Evolutionary conservation across 2,888 invertebrate genomes (phyloP), one percentile per base, ranked within the genome.

Genomic region (Microlaimidae sp.): DNA sequence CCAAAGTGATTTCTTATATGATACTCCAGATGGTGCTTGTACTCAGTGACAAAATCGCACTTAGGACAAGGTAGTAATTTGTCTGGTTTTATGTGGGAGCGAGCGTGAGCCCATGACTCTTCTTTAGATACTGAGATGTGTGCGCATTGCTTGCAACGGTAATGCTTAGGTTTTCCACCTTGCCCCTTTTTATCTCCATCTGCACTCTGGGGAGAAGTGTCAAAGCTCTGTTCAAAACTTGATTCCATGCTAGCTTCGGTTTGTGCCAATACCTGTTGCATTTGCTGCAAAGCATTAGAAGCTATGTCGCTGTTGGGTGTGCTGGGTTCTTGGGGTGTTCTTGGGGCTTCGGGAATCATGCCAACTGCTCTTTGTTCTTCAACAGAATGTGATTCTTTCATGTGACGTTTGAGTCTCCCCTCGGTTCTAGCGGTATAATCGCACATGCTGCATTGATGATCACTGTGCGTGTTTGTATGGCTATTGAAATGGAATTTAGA

Each of bases 21-120:
- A 66, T 95, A 99, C 70, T 95, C 93, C 56, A 95, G 74, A 64
- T 99, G 97, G 70, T 99, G 97, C 67, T 97, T 97, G 76, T 89
- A 88, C 70, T 95, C 93, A 0, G 97, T 99, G 2, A 93, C 90
- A 67, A 99, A 99, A 0, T 87, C 85, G 68, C 97, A 97, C 65
- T 83, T 81, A 3, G 83, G 82, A 66, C 97, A 97, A 57, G 81
- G 81, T 27, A 97, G 75, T 62, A 86, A 78, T 69, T 92, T 92
- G 63, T 95, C 93, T 0, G 81, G 80, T 64, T 87, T 88, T 65
- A 97, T 93, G 74, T 99, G 97, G 10, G 69, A 68, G 53, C 82
- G 81, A 25, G 81, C 80, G 70, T 99, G 97, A 41, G 82, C 81
- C 93, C 95, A 99, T 69, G 85, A 90, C 53, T 85, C 86, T 21